Percentiles rank a stretch among this genome's conserved stretches.
These are phyloP conservation scores for Alethe diademata DNA, from an alignment of 2,113 vertebrate genomes.

Conservation along the genomic window DNA sequence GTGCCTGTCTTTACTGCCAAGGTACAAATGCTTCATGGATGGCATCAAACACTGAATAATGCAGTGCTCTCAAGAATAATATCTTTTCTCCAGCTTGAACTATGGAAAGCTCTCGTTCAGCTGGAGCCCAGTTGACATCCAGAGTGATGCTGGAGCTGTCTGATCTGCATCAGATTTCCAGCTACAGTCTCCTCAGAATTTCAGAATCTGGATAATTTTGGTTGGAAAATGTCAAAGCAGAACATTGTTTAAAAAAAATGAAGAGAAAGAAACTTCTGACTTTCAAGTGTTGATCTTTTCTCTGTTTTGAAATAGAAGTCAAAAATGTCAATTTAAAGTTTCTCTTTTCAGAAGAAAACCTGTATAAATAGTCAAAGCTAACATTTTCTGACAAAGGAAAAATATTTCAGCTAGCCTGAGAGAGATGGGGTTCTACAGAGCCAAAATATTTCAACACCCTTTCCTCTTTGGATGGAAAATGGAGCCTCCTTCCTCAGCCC, in stretches of 20 bases:
- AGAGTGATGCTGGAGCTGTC: not conserved
- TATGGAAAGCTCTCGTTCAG: not conserved
- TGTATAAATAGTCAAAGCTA: constrained; percentile 42
- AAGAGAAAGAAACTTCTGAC: not conserved
- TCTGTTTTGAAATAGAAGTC: constrained; percentile 38
- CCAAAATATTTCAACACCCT: constrained; percentile 6
- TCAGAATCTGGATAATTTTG: constrained; percentile 4
- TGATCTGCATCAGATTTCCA: not conserved
- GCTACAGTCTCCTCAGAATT: not conserved
- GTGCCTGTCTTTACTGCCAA: not conserved
- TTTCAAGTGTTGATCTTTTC: not conserved
- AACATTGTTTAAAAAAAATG: not conserved
- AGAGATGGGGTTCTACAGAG: not conserved
- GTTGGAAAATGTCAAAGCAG: not conserved
- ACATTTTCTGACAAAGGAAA: constrained; percentile 37
- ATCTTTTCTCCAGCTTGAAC: not conserved
- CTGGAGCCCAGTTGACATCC: not conserved
- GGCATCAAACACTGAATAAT: not conserved
- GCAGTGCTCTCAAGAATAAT: not conserved
- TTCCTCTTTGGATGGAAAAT: not conserved
- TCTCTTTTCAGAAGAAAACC: constrained; percentile 1
- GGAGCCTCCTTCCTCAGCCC: not conserved
- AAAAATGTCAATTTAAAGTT: constrained; percentile 2
- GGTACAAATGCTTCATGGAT: not conserved
- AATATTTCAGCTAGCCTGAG: not conserved